These are phyloP conservation scores for Gymnocypris eckloni DNA, from an alignment of 2,797 vertebrate genomes.

Conservation along the genomic window DNA sequence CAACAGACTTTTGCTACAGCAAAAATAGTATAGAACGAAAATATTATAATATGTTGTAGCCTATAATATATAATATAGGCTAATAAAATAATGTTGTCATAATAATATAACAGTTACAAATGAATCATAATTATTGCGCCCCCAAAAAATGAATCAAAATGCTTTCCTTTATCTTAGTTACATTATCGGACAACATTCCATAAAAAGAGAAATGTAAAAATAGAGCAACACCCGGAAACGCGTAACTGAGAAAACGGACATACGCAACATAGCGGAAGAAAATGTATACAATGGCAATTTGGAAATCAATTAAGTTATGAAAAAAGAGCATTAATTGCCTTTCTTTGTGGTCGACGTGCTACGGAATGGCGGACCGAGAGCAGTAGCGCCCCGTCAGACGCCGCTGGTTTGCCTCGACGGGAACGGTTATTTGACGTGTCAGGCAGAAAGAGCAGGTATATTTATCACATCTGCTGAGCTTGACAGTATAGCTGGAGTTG, in stretches of 20 bases:
- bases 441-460: constrained; percentile 62
- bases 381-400: constrained; percentile 56
- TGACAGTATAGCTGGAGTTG: constrained; percentile 61
- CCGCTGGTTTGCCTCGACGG: constrained; percentile 38
- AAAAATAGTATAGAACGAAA: neutral
- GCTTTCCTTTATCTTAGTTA: neutral
- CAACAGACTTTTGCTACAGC: neutral
- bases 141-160: neutral
- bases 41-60: neutral
- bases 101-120: no score
- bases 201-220: constrained; percentile 22
- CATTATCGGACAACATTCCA: neutral
- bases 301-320: constrained; percentile 88
- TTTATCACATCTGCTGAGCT: constrained; percentile 61
- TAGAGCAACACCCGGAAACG: constrained; percentile 51
- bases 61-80: neutral
- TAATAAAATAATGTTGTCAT: neutral
- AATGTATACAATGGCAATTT: constrained; percentile 72
- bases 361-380: constrained; percentile 80
- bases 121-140: neutral
- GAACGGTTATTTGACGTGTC: constrained; percentile 45
- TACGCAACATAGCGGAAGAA: constrained; percentile 61
- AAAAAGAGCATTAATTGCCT: constrained; percentile 86
- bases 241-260: constrained; percentile 75
- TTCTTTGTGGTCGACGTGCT: constrained; percentile 80